Base-by-base conservation (phyloP, 2,888 invertebrate genomes). In the Campoletis raptor region DNA sequence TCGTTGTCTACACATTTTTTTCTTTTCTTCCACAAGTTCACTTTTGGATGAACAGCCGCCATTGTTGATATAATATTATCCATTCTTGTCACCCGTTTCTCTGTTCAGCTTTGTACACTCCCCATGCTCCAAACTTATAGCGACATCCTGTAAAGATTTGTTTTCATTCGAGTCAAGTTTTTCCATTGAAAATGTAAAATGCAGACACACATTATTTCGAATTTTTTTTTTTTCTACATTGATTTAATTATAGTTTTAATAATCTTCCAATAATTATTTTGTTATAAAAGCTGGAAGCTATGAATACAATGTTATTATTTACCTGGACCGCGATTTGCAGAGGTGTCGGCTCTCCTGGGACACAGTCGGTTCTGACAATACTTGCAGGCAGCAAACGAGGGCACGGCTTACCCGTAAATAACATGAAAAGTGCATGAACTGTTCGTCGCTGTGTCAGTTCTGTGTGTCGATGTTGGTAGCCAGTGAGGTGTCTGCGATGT, bases 261-360 rank as follows among this genome's bases (percentile, higher is more conserved):
- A n/a, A n/a, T n/a, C n/a, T n/a, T n/a, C n/a, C n/a, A n/a, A n/a
- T n/a, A n/a, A n/a, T n/a, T n/a, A n/a, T n/a, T n/a, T n/a, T n/a
- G n/a, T n/a, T n/a, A n/a, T n/a, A n/a, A n/a, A n/a, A 15, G 4
- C 18, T n/a, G 42, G 5, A 15, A 18, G 3, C 1, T 12, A 45
- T 45, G 45, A 18, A 48, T 48, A n/a, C 0, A 30, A 48, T 24
- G 12, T 42, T 57, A 40, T 37, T 74, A 15, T 76, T 86, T 90
- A 94, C 94, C 93, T 94, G 94, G 84, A 94, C 93, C 72, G 94
- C 94, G 74, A 94, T 92, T 90, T 94, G 94, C 74, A 94, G 89
- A 48, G 94, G 94, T 9, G 94, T 94, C 48, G 92, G 91, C 87
- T 94, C 94, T 24, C 93, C 92, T 40, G 92, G 91, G 70, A 91